These are phyloP conservation scores for Grus americana DNA, from an alignment of 2,113 vertebrate genomes.

Conservation along the genomic window DNA sequence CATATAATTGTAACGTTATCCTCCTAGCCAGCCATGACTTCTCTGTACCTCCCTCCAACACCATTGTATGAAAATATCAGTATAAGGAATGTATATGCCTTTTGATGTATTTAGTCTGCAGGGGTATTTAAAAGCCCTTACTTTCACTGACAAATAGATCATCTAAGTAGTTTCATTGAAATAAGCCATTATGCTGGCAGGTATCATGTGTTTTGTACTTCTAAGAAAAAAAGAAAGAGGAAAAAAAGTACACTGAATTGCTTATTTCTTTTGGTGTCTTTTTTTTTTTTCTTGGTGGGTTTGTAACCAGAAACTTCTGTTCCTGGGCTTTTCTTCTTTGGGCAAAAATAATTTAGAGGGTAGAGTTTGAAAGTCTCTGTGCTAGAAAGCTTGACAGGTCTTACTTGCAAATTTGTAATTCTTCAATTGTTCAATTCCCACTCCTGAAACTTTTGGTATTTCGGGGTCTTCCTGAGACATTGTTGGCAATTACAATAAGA, in stretches of 20 bases:
- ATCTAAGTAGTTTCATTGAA: background rate
- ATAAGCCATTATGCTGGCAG: background rate
- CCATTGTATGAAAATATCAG: background rate
- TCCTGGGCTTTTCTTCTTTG: background rate
- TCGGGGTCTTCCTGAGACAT: background rate
- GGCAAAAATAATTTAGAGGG: background rate
- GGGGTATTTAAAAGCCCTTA: background rate
- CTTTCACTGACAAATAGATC: background rate
- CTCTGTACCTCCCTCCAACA: background rate
- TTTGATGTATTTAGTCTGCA: background rate
- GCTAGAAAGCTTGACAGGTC: background rate
- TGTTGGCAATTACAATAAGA: background rate
- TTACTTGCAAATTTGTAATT: background rate
- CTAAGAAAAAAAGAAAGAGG: background rate
- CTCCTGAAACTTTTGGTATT: background rate
- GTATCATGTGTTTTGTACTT: background rate
- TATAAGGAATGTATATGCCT: background rate
- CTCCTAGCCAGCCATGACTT: background rate
- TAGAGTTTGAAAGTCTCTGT: background rate
- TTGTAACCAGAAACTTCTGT: background rate
- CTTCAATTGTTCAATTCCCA: background rate
- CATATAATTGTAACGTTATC: rapidly evolving
- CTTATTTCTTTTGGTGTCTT: background rate
- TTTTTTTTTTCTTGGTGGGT: background rate
- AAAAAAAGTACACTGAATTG: background rate